Percentiles rank a stretch among this genome's conserved stretches.
Evolutionary conservation across 2,113 vertebrate species (phyloP).

Genomic region (Mugil cephalus): DNA sequence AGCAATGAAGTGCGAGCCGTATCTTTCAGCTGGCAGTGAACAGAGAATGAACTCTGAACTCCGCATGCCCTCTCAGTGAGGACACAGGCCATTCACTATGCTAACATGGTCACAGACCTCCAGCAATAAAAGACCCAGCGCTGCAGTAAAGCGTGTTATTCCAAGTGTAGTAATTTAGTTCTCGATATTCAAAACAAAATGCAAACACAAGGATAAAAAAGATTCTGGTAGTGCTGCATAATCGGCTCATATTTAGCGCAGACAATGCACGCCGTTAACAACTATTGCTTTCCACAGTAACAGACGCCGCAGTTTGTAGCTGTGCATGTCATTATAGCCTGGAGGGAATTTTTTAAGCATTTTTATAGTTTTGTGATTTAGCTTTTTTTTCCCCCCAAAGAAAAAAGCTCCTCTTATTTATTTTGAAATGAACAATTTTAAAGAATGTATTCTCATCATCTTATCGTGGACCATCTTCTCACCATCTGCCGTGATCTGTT

Average conservation of each 20-base stretch:
- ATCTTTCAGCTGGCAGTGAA: conserved; percentile 77
- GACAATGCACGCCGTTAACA: conserved; percentile 46
- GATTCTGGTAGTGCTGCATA: conserved; percentile 37
- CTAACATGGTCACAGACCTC: conserved; percentile 53
- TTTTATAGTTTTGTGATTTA: conserved; percentile 67
- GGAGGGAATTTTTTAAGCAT: conserved; percentile 59
- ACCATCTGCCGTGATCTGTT: conserved; percentile 75
- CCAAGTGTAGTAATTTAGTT: conserved; percentile 16
- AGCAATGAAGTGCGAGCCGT: conserved; percentile 60
- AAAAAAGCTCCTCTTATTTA: conserved; percentile 63
- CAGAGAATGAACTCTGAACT: conserved; percentile 84
- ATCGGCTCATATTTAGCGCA: conserved; percentile 65
- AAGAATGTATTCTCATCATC: conserved; percentile 60
- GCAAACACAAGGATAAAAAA: conserved; percentile 39
- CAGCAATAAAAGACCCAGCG: conserved; percentile 32
- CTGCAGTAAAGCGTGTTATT: conserved; percentile 34
- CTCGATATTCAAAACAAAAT: conserved; percentile 48
- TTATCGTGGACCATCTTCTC: conserved; percentile 48
- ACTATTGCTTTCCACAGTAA: conserved; percentile 30
- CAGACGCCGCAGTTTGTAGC: conserved; percentile 56
- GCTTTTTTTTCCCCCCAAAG: conserved; percentile 53
- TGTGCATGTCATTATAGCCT: conserved; percentile 53
- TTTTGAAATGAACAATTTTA: conserved; percentile 59
- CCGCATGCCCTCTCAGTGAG: conserved; percentile 75
- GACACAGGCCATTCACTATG: conserved; percentile 73